These are phyloP conservation scores for Paratilapia polleni DNA, from an alignment of 2,113 vertebrate species.

Conservation along the genomic window DNA sequence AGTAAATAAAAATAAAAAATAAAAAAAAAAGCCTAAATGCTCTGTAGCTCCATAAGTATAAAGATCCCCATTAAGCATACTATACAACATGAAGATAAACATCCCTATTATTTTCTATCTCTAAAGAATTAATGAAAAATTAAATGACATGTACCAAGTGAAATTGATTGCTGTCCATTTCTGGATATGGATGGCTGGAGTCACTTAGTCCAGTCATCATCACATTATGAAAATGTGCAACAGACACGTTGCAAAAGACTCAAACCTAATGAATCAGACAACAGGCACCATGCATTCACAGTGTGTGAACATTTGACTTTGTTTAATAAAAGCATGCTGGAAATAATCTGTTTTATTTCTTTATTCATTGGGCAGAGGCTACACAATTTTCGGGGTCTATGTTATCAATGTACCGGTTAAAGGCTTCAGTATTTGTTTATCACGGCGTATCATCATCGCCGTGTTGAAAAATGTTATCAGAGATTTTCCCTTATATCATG, in stretches of 20 bases:
- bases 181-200: neutral
- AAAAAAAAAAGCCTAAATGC: neutral
- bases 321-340: no score
- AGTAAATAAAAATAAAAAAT: neutral
- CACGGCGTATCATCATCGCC: rapidly evolving
- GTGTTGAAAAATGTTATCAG: neutral
- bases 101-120: neutral
- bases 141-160: no score
- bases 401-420: neutral
- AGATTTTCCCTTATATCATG: neutral
- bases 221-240: no score
- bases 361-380: neutral
- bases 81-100: neutral
- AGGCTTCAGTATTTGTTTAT: neutral
- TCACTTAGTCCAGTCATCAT: no score
- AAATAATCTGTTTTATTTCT: neutral
- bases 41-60: neutral
- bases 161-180: neutral
- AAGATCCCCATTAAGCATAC: neutral
- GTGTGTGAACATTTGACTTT: no score
- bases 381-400: neutral
- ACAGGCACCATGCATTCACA: no score
- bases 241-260: no score
- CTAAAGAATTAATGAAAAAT: neutral
- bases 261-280: no score